A percentile compares a stretch with the other conserved stretches of the same genome.
Conservation (phyloP, 2,888 invertebrate genomes). For the Rhodophaea formosa region DNA sequence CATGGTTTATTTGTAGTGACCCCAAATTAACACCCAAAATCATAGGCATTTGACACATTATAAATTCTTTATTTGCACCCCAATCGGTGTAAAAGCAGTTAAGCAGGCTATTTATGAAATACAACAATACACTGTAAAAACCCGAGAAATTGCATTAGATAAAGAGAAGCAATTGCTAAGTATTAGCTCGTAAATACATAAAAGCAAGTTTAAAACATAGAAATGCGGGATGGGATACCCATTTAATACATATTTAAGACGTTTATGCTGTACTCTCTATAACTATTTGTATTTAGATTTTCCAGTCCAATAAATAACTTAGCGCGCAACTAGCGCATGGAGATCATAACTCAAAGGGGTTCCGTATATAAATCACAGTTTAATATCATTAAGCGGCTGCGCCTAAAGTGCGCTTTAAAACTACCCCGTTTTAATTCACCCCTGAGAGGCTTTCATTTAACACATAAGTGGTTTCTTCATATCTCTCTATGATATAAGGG, state of each 20-base stretch:
- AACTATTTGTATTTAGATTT: conserved; percentile 18
- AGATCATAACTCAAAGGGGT: conserved; percentile 46
- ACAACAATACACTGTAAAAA: no score
- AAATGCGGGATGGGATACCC: not conserved
- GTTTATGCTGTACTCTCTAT: not conserved
- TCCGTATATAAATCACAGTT: conserved; percentile 69
- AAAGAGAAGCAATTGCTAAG: no score
- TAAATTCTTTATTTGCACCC: no score
- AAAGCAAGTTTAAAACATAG: not conserved
- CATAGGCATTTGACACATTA: no score
- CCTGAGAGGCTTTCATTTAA: conserved; percentile 70
- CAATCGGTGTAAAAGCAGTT: no score
- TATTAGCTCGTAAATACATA: not conserved
- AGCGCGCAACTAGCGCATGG: conserved; percentile 25
- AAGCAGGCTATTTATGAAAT: no score
- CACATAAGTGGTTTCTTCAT: conserved; percentile 56
- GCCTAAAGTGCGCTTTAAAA: conserved; percentile 67
- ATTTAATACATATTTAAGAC: not conserved
- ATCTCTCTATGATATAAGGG: not conserved
- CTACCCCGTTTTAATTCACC: conserved; percentile 66
- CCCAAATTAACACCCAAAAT: no score
- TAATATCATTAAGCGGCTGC: conserved; percentile 68
- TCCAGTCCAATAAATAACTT: conserved; percentile 22
- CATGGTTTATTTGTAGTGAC: no score
- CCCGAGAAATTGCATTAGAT: no score